Evolutionary conservation across 2,797 vertebrate species (phyloP).

Genomic region (Buphagus erythrorhynchus): DNA sequence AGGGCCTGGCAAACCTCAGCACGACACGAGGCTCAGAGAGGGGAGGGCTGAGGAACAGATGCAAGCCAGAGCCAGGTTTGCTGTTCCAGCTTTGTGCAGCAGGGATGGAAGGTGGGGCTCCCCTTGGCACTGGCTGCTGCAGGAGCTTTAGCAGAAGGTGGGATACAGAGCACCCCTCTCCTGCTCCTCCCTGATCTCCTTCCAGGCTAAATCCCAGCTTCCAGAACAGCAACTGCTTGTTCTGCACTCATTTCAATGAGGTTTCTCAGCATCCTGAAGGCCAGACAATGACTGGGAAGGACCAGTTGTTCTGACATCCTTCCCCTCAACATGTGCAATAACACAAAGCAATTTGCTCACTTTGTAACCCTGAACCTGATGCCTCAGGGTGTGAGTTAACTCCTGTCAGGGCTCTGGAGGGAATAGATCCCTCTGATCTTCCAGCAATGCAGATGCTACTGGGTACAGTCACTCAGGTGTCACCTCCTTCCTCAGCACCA

Average conservation of each 20-base stretch:
- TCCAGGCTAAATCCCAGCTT: not conserved
- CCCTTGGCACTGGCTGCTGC: not conserved
- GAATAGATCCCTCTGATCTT: not conserved
- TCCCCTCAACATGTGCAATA: not conserved
- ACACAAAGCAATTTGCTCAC: not conserved
- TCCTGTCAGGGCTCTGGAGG: not conserved
- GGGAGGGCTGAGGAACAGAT: not conserved
- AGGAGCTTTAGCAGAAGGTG: not conserved
- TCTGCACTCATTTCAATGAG: not conserved
- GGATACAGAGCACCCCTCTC: not conserved
- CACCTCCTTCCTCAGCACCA: not conserved
- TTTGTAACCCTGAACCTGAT: not conserved
- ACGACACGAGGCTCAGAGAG: not conserved
- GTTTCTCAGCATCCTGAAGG: not conserved
- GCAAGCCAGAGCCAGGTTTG: not conserved
- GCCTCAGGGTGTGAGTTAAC: not conserved
- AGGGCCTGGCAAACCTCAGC: not conserved
- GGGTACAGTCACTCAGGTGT: not conserved
- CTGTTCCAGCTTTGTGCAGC: not conserved
- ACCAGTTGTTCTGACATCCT: not conserved
- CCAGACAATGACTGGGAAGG: not conserved
- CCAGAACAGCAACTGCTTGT: not conserved
- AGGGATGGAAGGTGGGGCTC: not conserved
- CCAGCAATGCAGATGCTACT: not conserved
- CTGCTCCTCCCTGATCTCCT: not conserved